Evolutionary conservation across 1,140 invertebrate genomes (phyloP).

Genomic region (Prorops nasuta): DNA sequence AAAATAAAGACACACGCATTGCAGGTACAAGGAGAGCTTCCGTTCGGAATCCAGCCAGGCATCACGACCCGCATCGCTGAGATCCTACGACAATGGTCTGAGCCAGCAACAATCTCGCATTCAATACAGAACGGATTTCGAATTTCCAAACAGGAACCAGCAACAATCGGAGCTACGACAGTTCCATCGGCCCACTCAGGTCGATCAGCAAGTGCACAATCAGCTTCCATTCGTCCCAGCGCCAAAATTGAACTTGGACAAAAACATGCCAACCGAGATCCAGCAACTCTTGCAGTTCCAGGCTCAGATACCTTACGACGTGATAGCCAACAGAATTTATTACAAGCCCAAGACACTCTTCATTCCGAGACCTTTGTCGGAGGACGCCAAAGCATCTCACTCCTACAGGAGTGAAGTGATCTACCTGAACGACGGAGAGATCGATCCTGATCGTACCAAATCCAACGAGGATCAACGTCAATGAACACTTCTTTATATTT

Average conservation of each 20-base stretch:
- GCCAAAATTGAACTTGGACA: slow-evolving; percentile 12
- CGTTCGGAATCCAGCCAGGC: no score
- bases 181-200: neutral
- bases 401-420: slow-evolving; percentile 45
- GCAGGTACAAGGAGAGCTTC: no score
- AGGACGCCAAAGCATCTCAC: slow-evolving; percentile 32
- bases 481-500: neutral
- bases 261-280: slow-evolving; percentile 41
- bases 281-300: slow-evolving; percentile 46
- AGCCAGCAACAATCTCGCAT: slow-evolving; percentile 15
- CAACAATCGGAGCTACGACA: slow-evolving; percentile 2
- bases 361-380: slow-evolving; percentile 39
- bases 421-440: slow-evolving; percentile 27
- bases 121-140: slow-evolving; percentile 25
- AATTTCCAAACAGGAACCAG: no score
- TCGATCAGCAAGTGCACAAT: slow-evolving; percentile 9
- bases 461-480: slow-evolving; percentile 15
- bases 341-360: slow-evolving; percentile 45
- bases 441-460: slow-evolving; percentile 8
- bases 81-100: no score
- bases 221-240: slow-evolving; percentile 5
- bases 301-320: slow-evolving; percentile 47
- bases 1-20: no score
- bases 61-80: no score
- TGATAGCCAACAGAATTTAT: slow-evolving; percentile 46